Evolutionary conservation across 2,888 invertebrate genomes (phyloP).

Genomic region (Trypoxylon attenuatum): DNA sequence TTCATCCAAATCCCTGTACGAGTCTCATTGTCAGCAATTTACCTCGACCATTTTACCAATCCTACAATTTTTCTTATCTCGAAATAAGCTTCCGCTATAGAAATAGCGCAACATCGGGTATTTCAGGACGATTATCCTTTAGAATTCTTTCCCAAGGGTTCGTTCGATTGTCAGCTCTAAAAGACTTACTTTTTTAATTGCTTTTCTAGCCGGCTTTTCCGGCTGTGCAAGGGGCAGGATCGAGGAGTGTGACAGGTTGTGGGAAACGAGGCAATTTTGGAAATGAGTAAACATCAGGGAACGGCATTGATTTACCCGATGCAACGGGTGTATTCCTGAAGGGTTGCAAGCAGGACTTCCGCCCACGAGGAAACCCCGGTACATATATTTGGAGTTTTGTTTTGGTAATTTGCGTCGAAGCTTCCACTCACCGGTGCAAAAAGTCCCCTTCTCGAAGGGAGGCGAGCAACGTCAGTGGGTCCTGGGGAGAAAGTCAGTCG

Average conservation of each 20-base stretch:
- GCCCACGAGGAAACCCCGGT: constrained; percentile 9
- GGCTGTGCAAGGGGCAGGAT: constrained; percentile 20
- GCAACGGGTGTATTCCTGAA: constrained; percentile 39
- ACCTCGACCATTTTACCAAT: too few species aligned
- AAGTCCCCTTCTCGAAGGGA: constrained; percentile 12
- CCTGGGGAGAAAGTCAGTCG: constrained; percentile 12
- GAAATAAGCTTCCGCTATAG: too few species aligned
- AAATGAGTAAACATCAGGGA: constrained; percentile 13
- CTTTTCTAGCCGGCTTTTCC: constrained; percentile 12
- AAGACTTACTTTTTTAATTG: constrained; percentile 15
- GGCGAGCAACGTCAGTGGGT: constrained; percentile 11
- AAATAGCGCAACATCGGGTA: too few species aligned
- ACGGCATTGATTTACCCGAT: constrained; percentile 46
- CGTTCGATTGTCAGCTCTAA: constrained; percentile 17
- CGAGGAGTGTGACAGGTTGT: constrained; percentile 51
- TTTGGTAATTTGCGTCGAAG: constrained; percentile 51
- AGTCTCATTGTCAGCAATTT: too few species aligned
- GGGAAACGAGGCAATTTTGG: constrained; percentile 51
- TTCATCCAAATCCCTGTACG: too few species aligned
- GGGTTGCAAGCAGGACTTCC: constrained; percentile 56
- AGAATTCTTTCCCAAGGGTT: background rate
- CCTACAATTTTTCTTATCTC: too few species aligned
- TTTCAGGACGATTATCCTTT: background rate
- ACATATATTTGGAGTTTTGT: constrained; percentile 38
- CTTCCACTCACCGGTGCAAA: constrained; percentile 29